A percentile compares a stretch with the other conserved stretches of the same genome.
Evolutionary conservation across 2,113 vertebrate species (phyloP).

Genomic region (Nothocercus julius): DNA sequence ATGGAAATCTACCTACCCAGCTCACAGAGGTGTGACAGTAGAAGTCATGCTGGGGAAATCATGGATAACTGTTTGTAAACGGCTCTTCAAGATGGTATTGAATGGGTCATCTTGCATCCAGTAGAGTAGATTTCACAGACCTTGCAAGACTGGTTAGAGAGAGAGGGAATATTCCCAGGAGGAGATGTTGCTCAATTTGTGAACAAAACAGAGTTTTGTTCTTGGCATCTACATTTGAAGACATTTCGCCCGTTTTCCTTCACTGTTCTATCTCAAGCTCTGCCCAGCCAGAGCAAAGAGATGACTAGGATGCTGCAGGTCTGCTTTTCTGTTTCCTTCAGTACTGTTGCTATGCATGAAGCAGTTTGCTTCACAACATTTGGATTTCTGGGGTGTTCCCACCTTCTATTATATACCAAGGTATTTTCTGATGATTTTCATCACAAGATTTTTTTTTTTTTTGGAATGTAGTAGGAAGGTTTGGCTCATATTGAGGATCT

Average conservation of each 20-base stretch:
- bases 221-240: neutral
- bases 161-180: neutral
- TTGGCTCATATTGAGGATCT: neutral
- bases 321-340: neutral
- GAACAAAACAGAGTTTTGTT: neutral
- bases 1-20: neutral
- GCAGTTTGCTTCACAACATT: neutral
- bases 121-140: neutral
- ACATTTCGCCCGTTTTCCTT: neutral
- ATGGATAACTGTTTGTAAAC: neutral
- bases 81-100: neutral
- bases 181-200: neutral
- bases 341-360: accelerated
- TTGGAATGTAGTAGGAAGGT: neutral
- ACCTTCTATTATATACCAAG: neutral
- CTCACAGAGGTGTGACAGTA: accelerated
- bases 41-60: neutral
- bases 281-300: neutral
- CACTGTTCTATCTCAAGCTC: neutral
- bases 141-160: neutral
- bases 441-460: neutral
- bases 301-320: neutral
- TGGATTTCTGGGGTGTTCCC: neutral
- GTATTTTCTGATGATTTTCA: neutral
- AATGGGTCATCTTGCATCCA: neutral